Evolutionary conservation across 2,113 vertebrate genomes (phyloP).

Genomic region (Melozone crissalis): DNA sequence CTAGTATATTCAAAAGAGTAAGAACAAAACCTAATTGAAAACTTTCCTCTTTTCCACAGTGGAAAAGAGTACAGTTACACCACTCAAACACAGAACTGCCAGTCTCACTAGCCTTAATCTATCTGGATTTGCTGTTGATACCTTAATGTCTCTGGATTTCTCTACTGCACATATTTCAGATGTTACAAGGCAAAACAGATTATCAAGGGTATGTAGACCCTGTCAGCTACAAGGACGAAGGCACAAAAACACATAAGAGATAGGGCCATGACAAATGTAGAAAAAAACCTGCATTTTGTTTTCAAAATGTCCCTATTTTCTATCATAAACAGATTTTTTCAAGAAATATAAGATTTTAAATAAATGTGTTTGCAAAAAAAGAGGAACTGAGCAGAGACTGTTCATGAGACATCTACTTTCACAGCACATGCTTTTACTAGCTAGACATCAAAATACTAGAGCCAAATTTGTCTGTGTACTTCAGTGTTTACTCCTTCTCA

Average conservation of each 20-base stretch:
- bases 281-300: not conserved
- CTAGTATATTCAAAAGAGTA: not conserved
- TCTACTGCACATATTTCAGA: not conserved
- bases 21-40: not conserved
- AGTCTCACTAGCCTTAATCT: not conserved
- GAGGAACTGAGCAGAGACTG: not conserved
- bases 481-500: slow-evolving; percentile 33
- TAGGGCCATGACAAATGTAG: not conserved
- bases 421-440: not conserved
- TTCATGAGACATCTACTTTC: not conserved
- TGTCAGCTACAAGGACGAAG: not conserved
- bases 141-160: too few relatives aligned
- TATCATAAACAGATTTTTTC: not conserved
- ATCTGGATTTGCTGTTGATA: not conserved
- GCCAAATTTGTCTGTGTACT: not conserved
- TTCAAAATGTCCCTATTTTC: not conserved
- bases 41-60: not conserved
- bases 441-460: not conserved
- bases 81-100: not conserved
- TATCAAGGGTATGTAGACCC: not conserved
- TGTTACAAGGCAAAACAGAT: not conserved
- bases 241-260: not conserved
- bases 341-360: not conserved
- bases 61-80: not conserved
- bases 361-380: not conserved